Base-by-base conservation (phyloP, 2,113 vertebrate species). In the Collichthys lucidus region DNA sequence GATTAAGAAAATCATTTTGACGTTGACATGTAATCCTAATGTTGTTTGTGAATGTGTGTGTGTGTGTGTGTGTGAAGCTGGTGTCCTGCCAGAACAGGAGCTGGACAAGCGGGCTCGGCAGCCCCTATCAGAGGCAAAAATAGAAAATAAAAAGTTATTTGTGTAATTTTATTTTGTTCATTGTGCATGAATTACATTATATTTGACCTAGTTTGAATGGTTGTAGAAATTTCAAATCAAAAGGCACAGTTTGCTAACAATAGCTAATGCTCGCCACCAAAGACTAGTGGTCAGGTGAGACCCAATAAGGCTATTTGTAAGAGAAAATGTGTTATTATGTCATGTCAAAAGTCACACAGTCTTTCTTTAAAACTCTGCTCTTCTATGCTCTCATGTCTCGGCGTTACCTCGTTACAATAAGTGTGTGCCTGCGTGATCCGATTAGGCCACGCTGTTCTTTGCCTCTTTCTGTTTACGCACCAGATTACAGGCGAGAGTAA, bases 401-500 rank as follows among this genome's bases (percentile, higher is more conserved):
- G 9, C 17, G 9, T 16, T 49, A 14, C 7, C 52, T 64, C 40
- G 12, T 17, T 17, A 40, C 11, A 16, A 15, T 52, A 46, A 31
- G 62, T 68, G 20, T 69, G 40, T 40, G 14, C 19, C 4, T 31
- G 49, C 44, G 19, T 26, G 59, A 70, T 75, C 17, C 14, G 0
- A 70, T 67, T 53, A 55, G 5, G 9, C 31, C 0, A 1, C 19
- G 11, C 16, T 35, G 15, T 49, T 65, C 56, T 47, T 73, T 47
- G 35, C 31, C 15, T 44, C 49, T 26, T 47, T 29, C 15, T 46
- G 50, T 80, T 75, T 74, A 74, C 52, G 24, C 19, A 0, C 2
- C 53, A 64, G 59, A 68, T 79, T 35, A 69, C 35, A 20, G 64
- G 65, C 52, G 31, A 35, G 31, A 62, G 44, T 50, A 71, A 71